Base-by-base conservation (phyloP, 35 echinoderm and acorn worm genomes). In the Eucidaris tribuloides region DNA sequence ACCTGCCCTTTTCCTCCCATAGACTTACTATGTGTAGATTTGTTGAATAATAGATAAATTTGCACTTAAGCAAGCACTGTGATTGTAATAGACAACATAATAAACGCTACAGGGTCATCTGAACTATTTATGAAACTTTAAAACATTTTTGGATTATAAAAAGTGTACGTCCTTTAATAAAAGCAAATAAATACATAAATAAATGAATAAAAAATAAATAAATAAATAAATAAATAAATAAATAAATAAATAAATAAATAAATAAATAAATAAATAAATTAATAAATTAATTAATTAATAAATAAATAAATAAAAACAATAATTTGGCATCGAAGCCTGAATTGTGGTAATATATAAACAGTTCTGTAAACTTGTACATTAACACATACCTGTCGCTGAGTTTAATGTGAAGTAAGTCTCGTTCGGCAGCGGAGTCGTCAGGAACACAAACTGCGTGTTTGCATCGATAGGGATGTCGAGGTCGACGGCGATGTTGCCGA, bases 351-450 rank as follows among this genome's bases (percentile, higher is more conserved):
- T n/a, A 52, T 9, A 52, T 9, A 52, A 52, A n/a, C 9, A 52
- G n/a, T n/a, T n/a, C n/a, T n/a, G n/a, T n/a, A 52, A 52, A 52
- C n/a, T 9, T 52, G 48, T 52, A 11, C n/a, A 11, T 11, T 52
- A 52, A 9, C 9, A 9, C 48, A 52, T 74, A 74, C 68, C 68
- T 42, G 68, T 74, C 44, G 38, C 28, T 40, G 68, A 3, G 68
- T 74, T 40, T 74, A 74, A 40, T 40, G 68, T 35, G 68, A 74
- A 27, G 44, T 74, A 74, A 17, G 68, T 74, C 68, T 74, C 68
- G 68, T 74, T 74, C 15, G 68, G 68, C 68, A 74, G 35, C 35
- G 28, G 11, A 14, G 44, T 42, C 68, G 44, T 42, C 18, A 40
- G 44, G 68, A 74, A 74, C 38, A 42, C 68, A 3, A 74, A 74